Evolutionary conservation across 2,888 invertebrate genomes (phyloP), one percentile per base, ranked within the genome.

Genomic region (Cataglyphis livida): DNA sequence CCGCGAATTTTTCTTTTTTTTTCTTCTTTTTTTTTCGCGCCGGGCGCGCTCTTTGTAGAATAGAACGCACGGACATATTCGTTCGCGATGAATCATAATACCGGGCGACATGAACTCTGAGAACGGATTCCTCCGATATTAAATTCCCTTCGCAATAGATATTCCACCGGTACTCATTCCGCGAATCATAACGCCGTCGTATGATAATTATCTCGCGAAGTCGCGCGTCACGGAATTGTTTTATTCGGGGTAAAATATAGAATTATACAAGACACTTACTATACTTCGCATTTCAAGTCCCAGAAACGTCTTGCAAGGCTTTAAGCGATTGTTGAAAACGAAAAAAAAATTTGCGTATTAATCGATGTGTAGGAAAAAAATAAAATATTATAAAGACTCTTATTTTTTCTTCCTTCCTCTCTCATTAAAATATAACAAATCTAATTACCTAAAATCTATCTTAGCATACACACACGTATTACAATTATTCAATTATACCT

Each of bases 91-190:
- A 87, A 84, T 85, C 87, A 85, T 85, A 84, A 87, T 87, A 76
- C 76, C 75, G 68, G 84, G 48, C n/a, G 78, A 82, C 75, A 81
- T 64, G n/a, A 81, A 75, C 65, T 51, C 48, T 65, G 76, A 79
- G 79, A 88, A 88, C 83, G 88, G 79, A 88, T 88, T 87, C 84
- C 82, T 35, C 57, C 62, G 84, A 86, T 88, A 83, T 88, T 89
- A 88, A 88, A 88, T 87, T 87, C 85, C 83, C 79, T 48, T 57
- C 32, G 64, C 62, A 61, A 66, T 28, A 73, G 68, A 78, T 84
- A 81, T 84, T 81, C 84, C 84, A 28, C 62, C 12, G 74, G 71
- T 64, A 75, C 70, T 44, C 79, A 35, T 44, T n/a, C 15, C 35
- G 57, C 68, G 68, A 62, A 66, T 32, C 64, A 35, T 32, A 59